phyloP scores from a whole-genome alignment of 2,113 vertebrate species.

The Ctenomys sociabilis region DNA sequence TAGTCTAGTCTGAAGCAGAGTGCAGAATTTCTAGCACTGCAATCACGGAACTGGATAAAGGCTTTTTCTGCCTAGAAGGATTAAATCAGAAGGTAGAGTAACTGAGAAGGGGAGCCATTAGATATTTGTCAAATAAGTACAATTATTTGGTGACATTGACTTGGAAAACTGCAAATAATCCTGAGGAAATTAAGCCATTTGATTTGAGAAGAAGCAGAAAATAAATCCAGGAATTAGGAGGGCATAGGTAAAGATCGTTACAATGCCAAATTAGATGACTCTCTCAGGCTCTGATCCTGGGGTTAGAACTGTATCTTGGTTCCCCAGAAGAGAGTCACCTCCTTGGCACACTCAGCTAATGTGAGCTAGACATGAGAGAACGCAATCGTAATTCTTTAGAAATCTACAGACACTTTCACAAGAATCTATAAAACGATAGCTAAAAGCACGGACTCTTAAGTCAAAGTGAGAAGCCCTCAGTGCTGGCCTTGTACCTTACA shows the following conservation, averaged over 20 bases:
- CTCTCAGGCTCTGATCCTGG: background rate
- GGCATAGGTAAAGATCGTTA: background rate
- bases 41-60: background rate
- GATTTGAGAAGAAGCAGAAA: background rate
- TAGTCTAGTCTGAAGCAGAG: background rate
- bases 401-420: background rate
- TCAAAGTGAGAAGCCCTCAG: background rate
- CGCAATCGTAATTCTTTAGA: background rate
- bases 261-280: background rate
- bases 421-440: background rate
- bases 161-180: constrained; percentile 13
- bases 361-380: background rate
- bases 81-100: background rate
- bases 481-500: background rate
- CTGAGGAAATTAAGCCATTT: background rate
- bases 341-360: background rate
- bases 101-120: background rate
- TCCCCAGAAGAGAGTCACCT: background rate
- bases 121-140: background rate
- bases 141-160: constrained; percentile 5
- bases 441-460: background rate
- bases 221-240: background rate
- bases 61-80: background rate
- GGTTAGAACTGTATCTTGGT: background rate
- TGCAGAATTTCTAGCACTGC: background rate